Evolutionary conservation across 2,113 vertebrate genomes (phyloP), one percentile per base, ranked within the genome.

Genomic region (Sander vitreus): DNA sequence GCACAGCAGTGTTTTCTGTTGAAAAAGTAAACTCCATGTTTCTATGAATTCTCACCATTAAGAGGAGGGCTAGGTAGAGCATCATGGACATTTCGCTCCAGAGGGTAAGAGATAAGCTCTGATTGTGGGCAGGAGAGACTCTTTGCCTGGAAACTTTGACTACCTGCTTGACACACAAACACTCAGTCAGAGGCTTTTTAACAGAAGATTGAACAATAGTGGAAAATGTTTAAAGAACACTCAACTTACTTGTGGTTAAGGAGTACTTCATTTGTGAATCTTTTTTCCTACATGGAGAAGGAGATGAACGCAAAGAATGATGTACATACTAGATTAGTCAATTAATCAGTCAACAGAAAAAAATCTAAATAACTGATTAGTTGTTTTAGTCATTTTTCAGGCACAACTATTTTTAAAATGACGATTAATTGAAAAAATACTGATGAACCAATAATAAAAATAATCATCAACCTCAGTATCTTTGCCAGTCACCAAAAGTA

Each of bases 81-180:
- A 25, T 93, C 95, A 0, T 92, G 93, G 0, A n/a, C 53, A 3
- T 85, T 88, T 76, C 94, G 78, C 19, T 87, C 85, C 14, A 86
- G 80, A 33, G 96, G 94, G 85, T 95, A 96, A 3, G 95, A 93
- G 68, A 94, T 83, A 23, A 96, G 90, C 59, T 85, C 81, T 0
- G 95, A 92, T 36, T 91, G 45, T 0, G 93, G 60, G 43, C 91
- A 87, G 0, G 92, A 73, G 47, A 95, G 88, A 76, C 83, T 91
- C 87, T 94, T 95, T n/a, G 87, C 89, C 69, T 92, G 92, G 65
- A 94, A 89, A 86, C 76, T 87, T 74, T 94, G 91, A 82, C 76
- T 92, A 60, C 57, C 95, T 92, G 67, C 39, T 76, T 23, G 33
- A 85, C 70, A 85, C 12, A 79, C 33, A 85, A 12, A 85, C 36